These are phyloP conservation scores for Apostichopus japonicus DNA, from an alignment of 35 echinoderm and acorn worm genomes.

Conservation along the genomic window DNA sequence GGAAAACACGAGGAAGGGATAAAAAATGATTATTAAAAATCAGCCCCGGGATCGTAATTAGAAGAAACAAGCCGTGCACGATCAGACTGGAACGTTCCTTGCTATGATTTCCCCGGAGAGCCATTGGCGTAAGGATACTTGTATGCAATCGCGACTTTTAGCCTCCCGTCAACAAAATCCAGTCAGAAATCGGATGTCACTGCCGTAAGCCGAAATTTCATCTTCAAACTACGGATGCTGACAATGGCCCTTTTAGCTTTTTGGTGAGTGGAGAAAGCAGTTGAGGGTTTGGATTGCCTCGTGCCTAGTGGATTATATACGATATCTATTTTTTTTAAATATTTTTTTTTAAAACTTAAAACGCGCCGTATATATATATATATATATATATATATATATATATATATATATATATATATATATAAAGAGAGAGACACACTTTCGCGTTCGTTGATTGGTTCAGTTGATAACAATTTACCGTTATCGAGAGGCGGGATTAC, in stretches of 20 bases:
- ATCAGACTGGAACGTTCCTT: conserved; percentile 27
- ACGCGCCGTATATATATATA: not conserved
- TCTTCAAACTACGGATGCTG: not conserved
- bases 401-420: not conserved
- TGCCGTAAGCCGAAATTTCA: not conserved
- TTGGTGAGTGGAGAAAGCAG: too few relatives aligned
- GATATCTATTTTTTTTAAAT: too few relatives aligned
- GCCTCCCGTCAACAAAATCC: conserved; percentile 27
- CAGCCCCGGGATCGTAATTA: conserved; percentile 51
- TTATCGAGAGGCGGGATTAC: too few relatives aligned
- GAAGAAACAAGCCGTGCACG: conserved; percentile 56
- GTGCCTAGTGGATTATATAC: too few relatives aligned
- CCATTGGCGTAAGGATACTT: conserved; percentile 37
- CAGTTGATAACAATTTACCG: not conserved
- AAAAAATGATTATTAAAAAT: conserved; percentile 56
- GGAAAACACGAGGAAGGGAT: not conserved
- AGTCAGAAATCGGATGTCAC: conserved; percentile 5
- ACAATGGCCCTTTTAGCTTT: not conserved
- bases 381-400: not conserved
- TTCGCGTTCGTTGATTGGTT: not conserved
- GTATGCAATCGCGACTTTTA: conserved; percentile 56
- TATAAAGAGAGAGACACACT: not conserved
- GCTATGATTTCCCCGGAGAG: conserved; percentile 45
- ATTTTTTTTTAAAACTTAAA: not conserved
- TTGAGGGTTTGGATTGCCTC: not conserved